A percentile compares a stretch with the other conserved stretches of the same genome.
These are phyloP conservation scores for Lasiommata megera DNA, from an alignment of 2,888 invertebrate species.

Conservation along the genomic window DNA sequence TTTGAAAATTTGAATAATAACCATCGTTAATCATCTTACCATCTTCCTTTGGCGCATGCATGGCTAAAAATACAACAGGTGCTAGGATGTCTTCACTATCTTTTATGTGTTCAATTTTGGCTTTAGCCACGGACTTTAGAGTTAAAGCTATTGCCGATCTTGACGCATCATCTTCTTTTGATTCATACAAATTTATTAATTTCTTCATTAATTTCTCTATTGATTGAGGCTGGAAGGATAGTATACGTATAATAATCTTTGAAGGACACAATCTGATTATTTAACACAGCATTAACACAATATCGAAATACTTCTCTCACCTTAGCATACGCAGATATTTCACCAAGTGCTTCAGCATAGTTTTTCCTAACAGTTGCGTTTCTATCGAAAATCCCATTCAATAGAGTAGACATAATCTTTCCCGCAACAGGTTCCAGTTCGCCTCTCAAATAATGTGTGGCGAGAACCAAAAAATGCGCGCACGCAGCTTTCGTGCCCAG, in stretches of 20 bases:
- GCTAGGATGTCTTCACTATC: constrained; percentile 88
- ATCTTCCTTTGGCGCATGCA: constrained; percentile 90
- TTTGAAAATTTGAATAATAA: not conserved
- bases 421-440: constrained; percentile 81
- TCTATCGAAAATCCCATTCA: constrained; percentile 91
- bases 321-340: constrained; percentile 91
- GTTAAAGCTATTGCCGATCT: constrained; percentile 88
- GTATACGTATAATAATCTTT: not conserved
- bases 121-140: constrained; percentile 90
- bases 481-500: constrained; percentile 92
- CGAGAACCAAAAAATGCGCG: constrained; percentile 88
- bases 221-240: constrained; percentile 61
- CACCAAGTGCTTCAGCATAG: constrained; percentile 91
- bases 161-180: constrained; percentile 85
- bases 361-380: constrained; percentile 92
- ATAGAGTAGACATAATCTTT: constrained; percentile 80
- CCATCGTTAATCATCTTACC: constrained; percentile 48
- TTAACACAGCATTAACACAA: too few relatives aligned
- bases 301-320: constrained; percentile 47
- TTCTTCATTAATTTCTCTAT: constrained; percentile 81
- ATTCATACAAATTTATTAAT: constrained; percentile 77
- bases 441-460: constrained; percentile 78
- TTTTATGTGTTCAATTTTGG: constrained; percentile 91
- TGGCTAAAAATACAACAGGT: constrained; percentile 93
- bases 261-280: too few relatives aligned